Evolutionary conservation across 1,140 invertebrate species (phyloP), one percentile per base, ranked within the genome.

Genomic region (Epicauta chinensis): DNA sequence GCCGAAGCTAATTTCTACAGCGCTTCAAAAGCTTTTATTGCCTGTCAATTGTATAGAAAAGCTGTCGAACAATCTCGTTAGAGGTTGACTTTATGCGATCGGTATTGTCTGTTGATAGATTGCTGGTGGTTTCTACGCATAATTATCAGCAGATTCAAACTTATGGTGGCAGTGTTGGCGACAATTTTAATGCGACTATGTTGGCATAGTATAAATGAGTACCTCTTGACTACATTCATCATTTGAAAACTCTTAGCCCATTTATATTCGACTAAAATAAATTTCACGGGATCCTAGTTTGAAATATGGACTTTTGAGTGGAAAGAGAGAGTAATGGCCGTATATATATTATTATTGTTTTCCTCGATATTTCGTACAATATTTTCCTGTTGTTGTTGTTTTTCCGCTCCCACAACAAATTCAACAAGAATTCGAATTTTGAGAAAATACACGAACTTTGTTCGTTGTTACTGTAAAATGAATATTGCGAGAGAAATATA

Each of bases 291-390:
- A 5, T 9, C 7, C 15, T 23, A 15, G 42, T 14, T 45, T 45
- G 42, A 45, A 45, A 45, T 45, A 43, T 30, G 41, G 16, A 43
- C 41, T n/a, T 43, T 43, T 41, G 29, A 41, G 39, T 17, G 39
- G n/a, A n/a, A n/a, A n/a, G n/a, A n/a, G n/a, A 23, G 23, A 23
- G 2, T 23, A 23, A 43, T 12, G 41, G 29, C 42, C 23, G 32
- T 29, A 15, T 31, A 1, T n/a, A 46, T 35, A 35, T 46, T 46
- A 47, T 47, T 47, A 37, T 47, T 47, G 14, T 37, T 47, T 37
- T n/a, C 16, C 29, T 47, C 34, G 10, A 13, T 47, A 29, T 23
- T 47, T 23, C 7, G 23, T 23, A 23, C 4, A 23, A 23, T 23
- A 23, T 23, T 5, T 23, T 23, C 23, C 7, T 23, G 23, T 23